Evolutionary conservation across 2,113 vertebrate species (phyloP).

Genomic region (Garra rufa): DNA sequence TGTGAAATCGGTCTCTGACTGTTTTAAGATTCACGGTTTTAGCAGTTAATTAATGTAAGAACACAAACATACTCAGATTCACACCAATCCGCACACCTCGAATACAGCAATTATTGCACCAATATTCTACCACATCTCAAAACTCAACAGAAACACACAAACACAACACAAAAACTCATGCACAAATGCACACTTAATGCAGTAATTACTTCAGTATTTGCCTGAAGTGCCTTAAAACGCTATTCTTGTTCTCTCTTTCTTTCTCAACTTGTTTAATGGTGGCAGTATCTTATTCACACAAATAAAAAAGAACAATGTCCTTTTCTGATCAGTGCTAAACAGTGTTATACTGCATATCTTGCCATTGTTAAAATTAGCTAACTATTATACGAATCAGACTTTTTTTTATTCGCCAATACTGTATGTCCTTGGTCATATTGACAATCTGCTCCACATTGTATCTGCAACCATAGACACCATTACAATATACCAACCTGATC

Average conservation of each 20-base stretch:
- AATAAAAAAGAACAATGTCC: not conserved
- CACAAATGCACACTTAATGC: conserved; percentile 13
- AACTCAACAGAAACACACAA: not conserved
- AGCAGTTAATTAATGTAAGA: conserved; percentile 14
- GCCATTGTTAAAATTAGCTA: not conserved
- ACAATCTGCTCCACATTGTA: not conserved
- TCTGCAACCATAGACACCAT: not conserved
- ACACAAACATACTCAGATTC: conserved; percentile 29
- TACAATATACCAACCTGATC: no score
- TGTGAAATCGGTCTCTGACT: not conserved
- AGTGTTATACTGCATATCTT: not conserved
- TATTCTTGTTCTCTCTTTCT: not conserved
- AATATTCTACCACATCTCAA: not conserved
- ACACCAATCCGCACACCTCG: conserved; percentile 8
- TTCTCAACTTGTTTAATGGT: not conserved
- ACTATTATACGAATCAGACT: not conserved
- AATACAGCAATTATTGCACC: conserved; percentile 16
- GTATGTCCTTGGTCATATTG: not conserved
- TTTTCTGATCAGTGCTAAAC: not conserved
- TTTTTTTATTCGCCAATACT: not conserved
- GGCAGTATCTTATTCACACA: not conserved
- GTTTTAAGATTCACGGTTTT: conserved; percentile 15
- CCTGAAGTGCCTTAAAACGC: not conserved
- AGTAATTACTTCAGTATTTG: conserved; percentile 1
- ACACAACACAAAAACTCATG: not conserved